phyloP scores from a whole-genome alignment of 2,888 invertebrate genomes.

The Ochlodes sylvanus region DNA sequence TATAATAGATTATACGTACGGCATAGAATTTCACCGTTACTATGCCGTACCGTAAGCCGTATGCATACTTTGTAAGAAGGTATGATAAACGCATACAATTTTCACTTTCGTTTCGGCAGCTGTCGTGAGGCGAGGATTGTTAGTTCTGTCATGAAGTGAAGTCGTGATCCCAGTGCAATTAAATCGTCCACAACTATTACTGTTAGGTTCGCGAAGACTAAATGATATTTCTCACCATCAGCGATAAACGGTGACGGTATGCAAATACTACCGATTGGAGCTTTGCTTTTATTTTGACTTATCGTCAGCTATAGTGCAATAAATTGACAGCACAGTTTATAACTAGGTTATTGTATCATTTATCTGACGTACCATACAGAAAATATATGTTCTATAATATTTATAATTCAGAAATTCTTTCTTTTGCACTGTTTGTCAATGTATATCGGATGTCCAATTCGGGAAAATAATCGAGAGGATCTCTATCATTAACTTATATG shows the following conservation, averaged over 20 bases:
- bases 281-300: too few species aligned
- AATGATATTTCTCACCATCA: slow-evolving; percentile 3
- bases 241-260: not conserved
- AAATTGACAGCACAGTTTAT: too few species aligned
- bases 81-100: slow-evolving; percentile 41
- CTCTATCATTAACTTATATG: too few species aligned
- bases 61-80: slow-evolving; percentile 26
- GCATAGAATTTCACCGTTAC: slow-evolving; percentile 6
- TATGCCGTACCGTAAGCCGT: not conserved
- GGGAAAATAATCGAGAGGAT: too few species aligned
- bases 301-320: too few species aligned
- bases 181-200: slow-evolving; percentile 50
- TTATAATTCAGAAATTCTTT: too few species aligned
- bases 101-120: slow-evolving; percentile 66
- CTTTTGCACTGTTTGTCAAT: too few species aligned
- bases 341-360: too few species aligned
- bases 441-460: too few species aligned
- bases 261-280: too few species aligned
- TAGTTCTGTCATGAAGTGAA: slow-evolving; percentile 51
- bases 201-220: slow-evolving; percentile 17
- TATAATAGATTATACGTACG: not conserved
- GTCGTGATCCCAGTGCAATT: slow-evolving; percentile 58
- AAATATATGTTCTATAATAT: too few species aligned
- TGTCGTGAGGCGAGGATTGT: slow-evolving; percentile 54
- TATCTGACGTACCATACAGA: too few species aligned